phyloP scores from a whole-genome alignment of 2,888 invertebrate species.

The Tenthredo mesomela region DNA sequence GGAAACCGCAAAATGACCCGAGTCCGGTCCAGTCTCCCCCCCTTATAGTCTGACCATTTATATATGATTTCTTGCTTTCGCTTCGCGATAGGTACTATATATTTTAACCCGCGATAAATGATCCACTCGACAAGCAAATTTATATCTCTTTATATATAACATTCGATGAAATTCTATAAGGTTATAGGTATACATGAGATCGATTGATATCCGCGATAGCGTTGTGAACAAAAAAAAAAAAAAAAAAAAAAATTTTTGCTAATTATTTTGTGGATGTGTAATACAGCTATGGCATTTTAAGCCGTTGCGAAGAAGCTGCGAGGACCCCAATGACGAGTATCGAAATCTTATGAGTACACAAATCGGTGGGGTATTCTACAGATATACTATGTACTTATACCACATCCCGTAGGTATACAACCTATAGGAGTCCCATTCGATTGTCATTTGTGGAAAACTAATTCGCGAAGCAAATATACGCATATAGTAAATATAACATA shows the following conservation, averaged over 20 bases:
- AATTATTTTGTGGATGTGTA: neutral
- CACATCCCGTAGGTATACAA: neutral
- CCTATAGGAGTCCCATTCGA: neutral
- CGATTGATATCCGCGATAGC: too few species aligned
- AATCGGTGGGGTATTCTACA: neutral
- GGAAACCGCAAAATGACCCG: slow-evolving; percentile 69
- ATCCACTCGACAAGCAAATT: neutral
- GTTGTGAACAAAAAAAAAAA: neutral
- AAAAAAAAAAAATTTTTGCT: neutral
- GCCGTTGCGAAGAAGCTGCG: neutral
- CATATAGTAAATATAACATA: neutral
- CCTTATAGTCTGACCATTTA: slow-evolving; percentile 28
- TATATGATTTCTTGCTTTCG: slow-evolving; percentile 39
- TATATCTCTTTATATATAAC: neutral
- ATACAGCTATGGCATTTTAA: neutral
- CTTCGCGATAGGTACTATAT: neutral
- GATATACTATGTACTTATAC: neutral
- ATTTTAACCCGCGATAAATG: neutral
- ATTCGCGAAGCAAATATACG: slow-evolving; percentile 24
- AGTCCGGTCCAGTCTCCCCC: slow-evolving; percentile 55
- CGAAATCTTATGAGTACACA: neutral
- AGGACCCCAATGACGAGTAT: neutral
- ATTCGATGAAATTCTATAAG: neutral
- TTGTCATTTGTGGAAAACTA: slow-evolving; percentile 21
- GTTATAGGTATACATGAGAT: too few species aligned